Base-by-base conservation (phyloP, 2,797 vertebrate species). In the Malacoraja senta region DNA sequence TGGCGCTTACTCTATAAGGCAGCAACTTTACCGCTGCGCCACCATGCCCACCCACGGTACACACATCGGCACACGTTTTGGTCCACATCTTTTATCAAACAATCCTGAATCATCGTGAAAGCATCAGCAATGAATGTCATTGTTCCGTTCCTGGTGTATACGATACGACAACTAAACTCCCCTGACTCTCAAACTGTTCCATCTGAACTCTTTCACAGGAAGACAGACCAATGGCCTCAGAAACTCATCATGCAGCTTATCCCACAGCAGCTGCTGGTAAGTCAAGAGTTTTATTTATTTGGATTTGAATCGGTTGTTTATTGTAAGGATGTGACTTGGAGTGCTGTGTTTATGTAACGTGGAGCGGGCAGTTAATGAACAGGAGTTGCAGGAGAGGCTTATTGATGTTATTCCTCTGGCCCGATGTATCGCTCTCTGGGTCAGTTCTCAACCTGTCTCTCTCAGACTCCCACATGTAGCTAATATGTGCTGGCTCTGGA, bases 211-310 rank as follows among this genome's bases (percentile, higher is more conserved):
- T 17, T 53, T 65, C 78, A 0, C 94, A 99, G 98, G 94, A 99
- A 98, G 95, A 97, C 98, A 0, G 98, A 99, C 92, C 98, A 99
- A 95, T 99, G 98, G 98, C 98, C 98, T 0, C 98, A 98, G 95
- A 99, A 99, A 93, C 96, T 99, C 71, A 98, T 99, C 94, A 99
- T 99, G 98, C 98, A 99, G 95, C 96, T 99, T 65, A 99, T 99
- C 94, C 98, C 98, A 0, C 98, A 99, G 94, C 98, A 98, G 94
- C 95, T 99, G 84, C 94, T 99, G 97, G 98, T 99, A 95, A 96
- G 95, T 44, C 44, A 29, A 24, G 72, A 38, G 24, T 12, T 0
- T 32, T 21, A 19, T 68, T 65, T 68, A 0, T 10, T 63, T 63
- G 8, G 15, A 65, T 68, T 32, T 68, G 17, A 88, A 68, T 38